A percentile compares a stretch with the other conserved stretches of the same genome.
phyloP scores from a whole-genome alignment of 2,888 invertebrate species.

The Stomorhina lunata region DNA sequence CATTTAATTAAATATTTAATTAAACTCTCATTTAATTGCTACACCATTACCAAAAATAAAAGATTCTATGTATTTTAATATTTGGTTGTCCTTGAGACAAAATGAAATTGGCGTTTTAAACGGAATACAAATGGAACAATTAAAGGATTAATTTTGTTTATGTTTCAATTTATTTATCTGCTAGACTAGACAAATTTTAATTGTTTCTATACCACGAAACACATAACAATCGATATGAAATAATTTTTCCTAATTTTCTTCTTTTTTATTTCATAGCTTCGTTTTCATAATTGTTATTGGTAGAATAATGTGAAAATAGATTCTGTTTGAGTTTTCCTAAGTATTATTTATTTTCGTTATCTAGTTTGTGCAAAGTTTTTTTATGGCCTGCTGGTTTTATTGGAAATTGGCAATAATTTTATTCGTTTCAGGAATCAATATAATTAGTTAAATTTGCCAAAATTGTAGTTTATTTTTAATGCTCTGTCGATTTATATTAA shows the following conservation, averaged over 20 bases:
- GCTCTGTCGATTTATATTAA: no score
- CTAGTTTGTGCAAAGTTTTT: not conserved
- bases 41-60: not conserved
- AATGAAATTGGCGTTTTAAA: not conserved
- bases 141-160: not conserved
- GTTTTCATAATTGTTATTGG: not conserved
- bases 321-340: not conserved
- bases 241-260: no score
- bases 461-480: no score
- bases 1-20: not conserved
- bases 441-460: no score
- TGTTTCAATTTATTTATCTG: not conserved
- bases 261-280: not conserved
- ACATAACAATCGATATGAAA: not conserved
- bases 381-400: no score
- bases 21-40: not conserved
- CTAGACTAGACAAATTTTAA: conserved; percentile 21
- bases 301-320: no score
- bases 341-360: not conserved
- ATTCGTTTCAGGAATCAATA: no score
- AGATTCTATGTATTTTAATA: not conserved
- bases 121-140: not conserved
- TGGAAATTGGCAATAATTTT: no score
- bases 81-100: conserved; percentile 21
- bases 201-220: not conserved